Evolutionary conservation across 1,140 invertebrate genomes (phyloP).

Genomic region (Drosophila takahashii): DNA sequence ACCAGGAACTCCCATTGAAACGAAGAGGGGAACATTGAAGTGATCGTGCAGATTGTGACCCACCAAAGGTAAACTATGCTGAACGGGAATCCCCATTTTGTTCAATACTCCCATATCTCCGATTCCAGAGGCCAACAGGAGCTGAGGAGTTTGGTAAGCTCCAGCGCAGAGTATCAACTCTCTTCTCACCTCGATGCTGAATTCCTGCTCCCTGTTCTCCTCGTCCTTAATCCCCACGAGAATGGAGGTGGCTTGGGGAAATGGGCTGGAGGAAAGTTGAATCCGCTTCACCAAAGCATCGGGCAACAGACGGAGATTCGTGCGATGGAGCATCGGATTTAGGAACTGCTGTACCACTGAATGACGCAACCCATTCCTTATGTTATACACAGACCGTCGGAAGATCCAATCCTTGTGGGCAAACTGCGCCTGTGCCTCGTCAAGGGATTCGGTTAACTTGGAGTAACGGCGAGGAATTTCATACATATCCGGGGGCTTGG

Average conservation of each 20-base stretch:
- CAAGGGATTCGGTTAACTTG: constrained; percentile 85
- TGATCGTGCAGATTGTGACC: constrained; percentile 90
- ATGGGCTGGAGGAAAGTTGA: constrained; percentile 62
- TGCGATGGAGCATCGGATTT: constrained; percentile 86
- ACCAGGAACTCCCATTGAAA: constrained; percentile 87
- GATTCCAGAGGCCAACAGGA: constrained; percentile 90
- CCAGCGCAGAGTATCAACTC: constrained; percentile 91
- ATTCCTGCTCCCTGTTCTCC: constrained; percentile 67
- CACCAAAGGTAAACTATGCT: constrained; percentile 86
- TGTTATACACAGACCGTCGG: constrained; percentile 86
- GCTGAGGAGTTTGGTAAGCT: constrained; percentile 89
- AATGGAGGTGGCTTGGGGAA: constrained; percentile 46
- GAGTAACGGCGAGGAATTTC: constrained; percentile 66
- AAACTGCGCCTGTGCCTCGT: constrained; percentile 85
- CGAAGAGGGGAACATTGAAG: constrained; percentile 89
- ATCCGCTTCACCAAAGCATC: constrained; percentile 87
- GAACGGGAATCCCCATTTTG: constrained; percentile 85
- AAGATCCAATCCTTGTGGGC: constrained; percentile 84
- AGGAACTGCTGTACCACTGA: constrained; percentile 89
- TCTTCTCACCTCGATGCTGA: constrained; percentile 86
- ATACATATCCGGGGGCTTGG: constrained; percentile 44
- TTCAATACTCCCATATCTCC: constrained; percentile 86
- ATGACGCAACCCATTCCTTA: constrained; percentile 88
- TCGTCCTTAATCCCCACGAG: constrained; percentile 71
- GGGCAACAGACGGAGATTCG: constrained; percentile 89